Percentiles rank a stretch among this genome's conserved stretches.
These are phyloP conservation scores for Pleuronectes platessa DNA, from an alignment of 2,113 vertebrate species.

Conservation along the genomic window DNA sequence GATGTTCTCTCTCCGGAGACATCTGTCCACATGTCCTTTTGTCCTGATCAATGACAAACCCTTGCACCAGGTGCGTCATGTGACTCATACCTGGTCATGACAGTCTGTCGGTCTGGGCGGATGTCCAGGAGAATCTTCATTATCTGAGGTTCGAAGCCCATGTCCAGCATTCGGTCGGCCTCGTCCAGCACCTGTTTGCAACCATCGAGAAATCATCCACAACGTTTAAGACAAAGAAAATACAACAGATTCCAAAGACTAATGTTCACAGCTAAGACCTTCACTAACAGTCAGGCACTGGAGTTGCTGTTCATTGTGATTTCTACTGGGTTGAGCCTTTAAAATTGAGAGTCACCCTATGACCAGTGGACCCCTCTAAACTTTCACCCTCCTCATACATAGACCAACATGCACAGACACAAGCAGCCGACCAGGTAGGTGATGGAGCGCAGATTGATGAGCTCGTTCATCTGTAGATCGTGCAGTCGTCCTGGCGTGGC, in stretches of 20 bases:
- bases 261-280: background rate
- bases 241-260: background rate
- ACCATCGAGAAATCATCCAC: too few species aligned
- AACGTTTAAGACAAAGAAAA: background rate
- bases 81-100: constrained; percentile 92
- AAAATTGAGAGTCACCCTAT: too few species aligned
- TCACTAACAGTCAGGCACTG: too few species aligned
- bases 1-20: too few species aligned
- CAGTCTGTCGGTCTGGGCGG: constrained; percentile 93
- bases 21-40: too few species aligned
- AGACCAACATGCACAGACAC: background rate
- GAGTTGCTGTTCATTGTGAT: too few species aligned
- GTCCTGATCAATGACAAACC: too few species aligned
- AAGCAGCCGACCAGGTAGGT: constrained; percentile 90
- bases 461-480: constrained; percentile 95
- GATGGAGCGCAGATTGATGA: constrained; percentile 88
- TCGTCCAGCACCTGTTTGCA: constrained; percentile 92
- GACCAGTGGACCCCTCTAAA: too few species aligned
- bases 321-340: too few species aligned
- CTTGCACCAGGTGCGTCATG: background rate
- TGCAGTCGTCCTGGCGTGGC: constrained; percentile 95
- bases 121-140: constrained; percentile 98
- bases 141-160: constrained; percentile 99
- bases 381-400: too few species aligned
- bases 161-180: constrained; percentile 97